Percentiles rank a stretch among this genome's conserved stretches.
Conservation (phyloP, 1,140 invertebrate species). For the Zelostemma sp. region DNA sequence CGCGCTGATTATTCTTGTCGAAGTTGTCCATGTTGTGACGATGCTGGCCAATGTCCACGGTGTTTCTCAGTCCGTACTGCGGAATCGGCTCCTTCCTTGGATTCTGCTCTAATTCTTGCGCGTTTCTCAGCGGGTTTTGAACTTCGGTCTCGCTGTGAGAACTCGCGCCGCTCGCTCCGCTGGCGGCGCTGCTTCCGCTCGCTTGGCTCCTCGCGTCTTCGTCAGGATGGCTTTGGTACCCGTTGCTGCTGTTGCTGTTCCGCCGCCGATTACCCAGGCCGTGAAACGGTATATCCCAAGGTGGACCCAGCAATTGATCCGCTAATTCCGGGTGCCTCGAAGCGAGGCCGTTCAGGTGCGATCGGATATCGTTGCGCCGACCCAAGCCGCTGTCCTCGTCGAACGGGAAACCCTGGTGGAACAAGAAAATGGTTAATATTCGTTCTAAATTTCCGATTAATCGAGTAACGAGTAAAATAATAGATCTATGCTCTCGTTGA, state of each 20-base stretch:
- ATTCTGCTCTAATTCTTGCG: conserved; percentile 50
- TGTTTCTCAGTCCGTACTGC: conserved; percentile 81
- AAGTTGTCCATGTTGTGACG: conserved; percentile 41
- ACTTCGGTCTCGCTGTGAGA: conserved; percentile 60
- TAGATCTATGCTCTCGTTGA: too few relatives aligned
- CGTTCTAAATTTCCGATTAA: too few relatives aligned
- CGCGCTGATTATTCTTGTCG: conserved; percentile 70
- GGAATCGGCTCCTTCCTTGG: conserved; percentile 68
- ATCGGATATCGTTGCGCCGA: conserved; percentile 70
- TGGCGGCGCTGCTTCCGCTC: conserved; percentile 61
- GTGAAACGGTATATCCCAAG: conserved; percentile 67
- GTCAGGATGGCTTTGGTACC: conserved; percentile 57
- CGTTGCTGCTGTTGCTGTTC: conserved; percentile 36
- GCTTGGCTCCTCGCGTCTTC: conserved; percentile 63
- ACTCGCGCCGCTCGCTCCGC: conserved; percentile 57
- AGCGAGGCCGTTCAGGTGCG: conserved; percentile 73
- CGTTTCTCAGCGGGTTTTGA: conserved; percentile 47
- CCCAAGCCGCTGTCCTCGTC: conserved; percentile 72
- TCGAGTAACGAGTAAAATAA: too few relatives aligned
- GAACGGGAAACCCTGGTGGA: conserved; percentile 78
- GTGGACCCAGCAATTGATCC: conserved; percentile 69
- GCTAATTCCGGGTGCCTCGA: conserved; percentile 75
- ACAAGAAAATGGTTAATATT: too few relatives aligned
- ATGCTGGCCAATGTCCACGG: conserved; percentile 79
- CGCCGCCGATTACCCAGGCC: conserved; percentile 57